Percentiles rank a stretch among this genome's conserved stretches.
phyloP scores from a whole-genome alignment of 2,113 vertebrate species.

The Holacanthus passer region DNA sequence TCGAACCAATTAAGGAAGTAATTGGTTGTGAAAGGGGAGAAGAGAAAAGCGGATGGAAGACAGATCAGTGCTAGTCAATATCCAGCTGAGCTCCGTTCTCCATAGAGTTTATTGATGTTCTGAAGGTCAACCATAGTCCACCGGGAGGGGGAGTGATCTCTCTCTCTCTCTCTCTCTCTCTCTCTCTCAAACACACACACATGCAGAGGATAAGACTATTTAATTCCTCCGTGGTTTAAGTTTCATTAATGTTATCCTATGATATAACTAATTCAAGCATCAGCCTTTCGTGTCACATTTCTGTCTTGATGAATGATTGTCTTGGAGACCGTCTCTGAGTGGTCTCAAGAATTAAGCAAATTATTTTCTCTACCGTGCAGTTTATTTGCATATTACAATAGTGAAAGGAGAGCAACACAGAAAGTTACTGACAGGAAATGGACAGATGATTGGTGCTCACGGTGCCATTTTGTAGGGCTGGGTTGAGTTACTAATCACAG shows the following conservation, averaged over 20 bases:
- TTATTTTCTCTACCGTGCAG: too few relatives aligned
- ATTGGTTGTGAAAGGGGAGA: constrained; percentile 43
- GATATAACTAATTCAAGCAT: too few relatives aligned
- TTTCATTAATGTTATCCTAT: neutral
- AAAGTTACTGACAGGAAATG: neutral
- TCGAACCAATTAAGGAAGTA: constrained; percentile 45
- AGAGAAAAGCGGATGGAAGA: constrained; percentile 23
- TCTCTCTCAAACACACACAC: constrained; percentile 11
- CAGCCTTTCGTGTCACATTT: too few relatives aligned
- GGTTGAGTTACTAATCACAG: neutral
- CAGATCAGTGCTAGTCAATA: constrained; percentile 54
- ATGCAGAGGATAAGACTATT: neutral
- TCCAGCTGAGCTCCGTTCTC: constrained; percentile 28
- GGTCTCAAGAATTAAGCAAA: too few relatives aligned
- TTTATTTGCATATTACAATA: too few relatives aligned
- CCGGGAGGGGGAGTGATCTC: neutral
- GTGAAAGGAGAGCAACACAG: too few relatives aligned
- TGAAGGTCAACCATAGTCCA: constrained; percentile 43
- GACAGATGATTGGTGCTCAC: neutral
- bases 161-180: neutral
- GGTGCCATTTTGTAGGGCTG: neutral
- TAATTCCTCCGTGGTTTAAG: neutral
- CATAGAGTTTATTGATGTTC: constrained; percentile 32
- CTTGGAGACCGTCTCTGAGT: too few relatives aligned
- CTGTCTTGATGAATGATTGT: too few relatives aligned